These are phyloP conservation scores for Stegodyphus dumicola DNA, from an alignment of 1,140 invertebrate species.

Conservation along the genomic window DNA sequence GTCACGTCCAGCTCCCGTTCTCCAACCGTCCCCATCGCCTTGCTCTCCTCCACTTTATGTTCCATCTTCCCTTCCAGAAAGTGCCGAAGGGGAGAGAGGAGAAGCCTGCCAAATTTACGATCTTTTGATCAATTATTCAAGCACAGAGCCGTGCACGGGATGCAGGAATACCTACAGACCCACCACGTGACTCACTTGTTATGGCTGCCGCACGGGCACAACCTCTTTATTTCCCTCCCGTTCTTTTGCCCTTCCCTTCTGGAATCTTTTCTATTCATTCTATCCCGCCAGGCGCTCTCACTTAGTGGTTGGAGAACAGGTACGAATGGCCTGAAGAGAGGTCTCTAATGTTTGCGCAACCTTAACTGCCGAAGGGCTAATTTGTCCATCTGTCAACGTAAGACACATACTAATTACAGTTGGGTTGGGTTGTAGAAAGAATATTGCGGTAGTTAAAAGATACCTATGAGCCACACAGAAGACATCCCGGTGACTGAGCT, in stretches of 20 bases:
- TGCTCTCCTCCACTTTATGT: neutral
- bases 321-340: too few relatives aligned
- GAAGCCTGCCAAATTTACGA: slow-evolving; percentile 17
- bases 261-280: neutral
- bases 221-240: neutral
- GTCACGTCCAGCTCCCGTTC: too few relatives aligned
- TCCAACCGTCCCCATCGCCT: neutral
- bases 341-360: too few relatives aligned
- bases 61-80: neutral
- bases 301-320: too few relatives aligned
- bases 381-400: too few relatives aligned
- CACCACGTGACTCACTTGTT: neutral
- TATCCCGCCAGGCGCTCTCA: too few relatives aligned
- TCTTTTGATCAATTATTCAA: slow-evolving; percentile 49
- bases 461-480: too few relatives aligned
- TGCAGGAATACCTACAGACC: neutral
- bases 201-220: neutral
- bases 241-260: neutral
- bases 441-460: too few relatives aligned
- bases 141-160: neutral
- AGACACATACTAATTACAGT: too few relatives aligned
- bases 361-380: too few relatives aligned
- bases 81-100: neutral
- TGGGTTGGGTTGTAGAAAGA: too few relatives aligned
- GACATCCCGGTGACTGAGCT: too few relatives aligned